Evolutionary conservation across 2,797 vertebrate species (phyloP), one percentile per base, ranked within the genome.

Genomic region (Molossus alvarezi): DNA sequence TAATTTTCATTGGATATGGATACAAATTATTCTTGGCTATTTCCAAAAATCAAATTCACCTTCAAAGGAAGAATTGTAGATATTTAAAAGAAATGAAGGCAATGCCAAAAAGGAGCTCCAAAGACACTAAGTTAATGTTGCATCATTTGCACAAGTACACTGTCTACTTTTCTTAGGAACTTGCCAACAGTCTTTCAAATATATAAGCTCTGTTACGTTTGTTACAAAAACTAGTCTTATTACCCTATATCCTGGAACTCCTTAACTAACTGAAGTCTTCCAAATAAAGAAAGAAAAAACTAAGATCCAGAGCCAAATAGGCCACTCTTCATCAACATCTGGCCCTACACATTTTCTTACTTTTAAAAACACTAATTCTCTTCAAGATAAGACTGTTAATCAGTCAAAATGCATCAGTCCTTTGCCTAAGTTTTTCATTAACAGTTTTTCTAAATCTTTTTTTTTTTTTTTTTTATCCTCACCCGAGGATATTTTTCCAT

Each of bases 31-130:
- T 84, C 80, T 89, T 81, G 37, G 83, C 58, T 88, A 67, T 91
- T 96, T 92, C 29, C 27, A 90, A 92, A 95, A 84, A 94, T 77
- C 51, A 96, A 95, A 95, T 62, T 94, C 45, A 89, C 29, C 55
- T 92, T 95, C 83, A 94, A 84, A 95, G 67, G 64, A 92, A 94
- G 57, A 89, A 51, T 17, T 94, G 27, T 37, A 87, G 60, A 95
- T 75, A 83, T 71, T 89, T 60, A 58, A 89, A 94, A 94, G 82
- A 72, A 90, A 6, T 86, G 25, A 69, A 88, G 41, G 33, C 3
- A 90, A 91, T 57, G 23, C 10, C 27, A 75, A 60, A 81, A 90
- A 90, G 48, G 25, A 91, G n/a, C 48, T 92, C 18, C 71, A 65
- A 95, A 89, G 17, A 88, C 60, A 33, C 29, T 80, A 86, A 89